phyloP scores from a whole-genome alignment of 2,888 invertebrate species.

The Eutolmus rufibarbis region DNA sequence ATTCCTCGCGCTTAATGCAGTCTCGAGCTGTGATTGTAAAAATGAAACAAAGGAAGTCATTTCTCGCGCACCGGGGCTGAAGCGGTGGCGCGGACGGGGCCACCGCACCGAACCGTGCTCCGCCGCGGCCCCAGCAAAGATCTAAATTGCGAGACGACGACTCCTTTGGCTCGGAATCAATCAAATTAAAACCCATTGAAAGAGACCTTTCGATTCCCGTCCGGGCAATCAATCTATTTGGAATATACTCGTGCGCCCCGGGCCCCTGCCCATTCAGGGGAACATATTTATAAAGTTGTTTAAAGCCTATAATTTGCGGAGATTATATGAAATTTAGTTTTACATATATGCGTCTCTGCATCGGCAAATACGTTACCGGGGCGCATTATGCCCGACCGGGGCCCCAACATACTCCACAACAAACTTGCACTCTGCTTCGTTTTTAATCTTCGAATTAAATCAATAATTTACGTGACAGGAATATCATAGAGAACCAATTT shows the following conservation, averaged over 20 bases:
- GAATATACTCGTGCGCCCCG: not conserved
- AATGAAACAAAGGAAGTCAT: conserved; percentile 23
- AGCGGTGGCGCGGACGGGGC: not conserved
- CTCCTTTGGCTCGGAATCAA: conserved; percentile 31
- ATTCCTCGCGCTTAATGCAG: conserved; percentile 27
- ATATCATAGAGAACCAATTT: conserved; percentile 44
- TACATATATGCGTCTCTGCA: conserved; percentile 23
- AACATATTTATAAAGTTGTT: conserved; percentile 46
- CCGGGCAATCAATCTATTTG: conserved; percentile 37
- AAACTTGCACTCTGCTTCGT: conserved; percentile 41
- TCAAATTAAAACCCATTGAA: conserved; percentile 38
- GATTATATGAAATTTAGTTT: conserved; percentile 45
- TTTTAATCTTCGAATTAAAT: conserved; percentile 48
- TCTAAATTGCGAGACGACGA: conserved; percentile 32
- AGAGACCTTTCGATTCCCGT: conserved; percentile 36
- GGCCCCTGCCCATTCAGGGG: not conserved
- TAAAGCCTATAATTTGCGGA: conserved; percentile 46
- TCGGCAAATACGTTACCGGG: conserved; percentile 29
- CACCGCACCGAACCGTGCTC: too few species aligned
- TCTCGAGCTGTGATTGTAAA: conserved; percentile 32
- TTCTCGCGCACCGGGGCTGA: not conserved
- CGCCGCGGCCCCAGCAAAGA: not conserved
- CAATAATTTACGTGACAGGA: conserved; percentile 49
- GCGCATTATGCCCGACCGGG: not conserved
- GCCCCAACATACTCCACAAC: not conserved